Conservation (phyloP, 2,113 vertebrate species). For the Callocephalon fimbriatum region DNA sequence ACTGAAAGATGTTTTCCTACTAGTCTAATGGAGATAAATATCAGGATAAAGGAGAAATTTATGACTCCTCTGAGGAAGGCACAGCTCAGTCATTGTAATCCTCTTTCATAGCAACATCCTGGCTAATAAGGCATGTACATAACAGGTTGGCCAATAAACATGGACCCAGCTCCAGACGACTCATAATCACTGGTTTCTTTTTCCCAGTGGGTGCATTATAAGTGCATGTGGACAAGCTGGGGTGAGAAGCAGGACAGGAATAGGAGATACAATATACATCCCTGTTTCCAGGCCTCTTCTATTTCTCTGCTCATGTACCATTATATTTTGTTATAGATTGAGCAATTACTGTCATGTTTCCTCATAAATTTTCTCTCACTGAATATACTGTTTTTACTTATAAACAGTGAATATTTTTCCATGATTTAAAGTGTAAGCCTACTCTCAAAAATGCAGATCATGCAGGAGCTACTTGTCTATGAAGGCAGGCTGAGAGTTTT, state of each 20-base stretch:
- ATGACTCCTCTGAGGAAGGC: neutral
- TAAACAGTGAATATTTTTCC: neutral
- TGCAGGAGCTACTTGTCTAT: neutral
- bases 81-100: neutral
- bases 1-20: neutral
- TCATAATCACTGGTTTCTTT: neutral
- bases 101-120: constrained; percentile 13
- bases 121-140: neutral
- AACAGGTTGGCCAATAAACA: neutral
- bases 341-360: neutral
- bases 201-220: neutral
- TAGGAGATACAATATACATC: neutral
- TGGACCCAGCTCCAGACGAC: neutral
- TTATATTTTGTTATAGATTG: neutral
- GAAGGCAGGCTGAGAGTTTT: neutral
- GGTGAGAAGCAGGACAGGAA: neutral
- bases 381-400: neutral
- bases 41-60: constrained; percentile 6
- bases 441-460: neutral
- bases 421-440: neutral
- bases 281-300: neutral
- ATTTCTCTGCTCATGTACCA: neutral
- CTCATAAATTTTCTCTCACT: neutral
- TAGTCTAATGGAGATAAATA: constrained; percentile 4
- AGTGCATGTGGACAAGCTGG: neutral